These are phyloP conservation scores for Xylota segnis DNA, from an alignment of 2,888 invertebrate species.

Conservation along the genomic window DNA sequence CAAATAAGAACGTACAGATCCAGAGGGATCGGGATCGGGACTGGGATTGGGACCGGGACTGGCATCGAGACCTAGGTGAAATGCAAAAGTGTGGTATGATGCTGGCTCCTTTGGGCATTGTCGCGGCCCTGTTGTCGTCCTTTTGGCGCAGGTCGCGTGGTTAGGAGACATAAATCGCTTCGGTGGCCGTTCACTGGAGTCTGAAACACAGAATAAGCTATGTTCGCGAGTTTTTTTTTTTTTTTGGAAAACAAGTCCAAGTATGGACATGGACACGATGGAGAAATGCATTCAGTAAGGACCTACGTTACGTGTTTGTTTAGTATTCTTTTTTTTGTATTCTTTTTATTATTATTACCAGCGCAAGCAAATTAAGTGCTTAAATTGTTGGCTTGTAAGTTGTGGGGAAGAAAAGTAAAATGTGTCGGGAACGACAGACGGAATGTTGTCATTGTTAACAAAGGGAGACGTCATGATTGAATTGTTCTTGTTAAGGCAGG, in stretches of 20 bases:
- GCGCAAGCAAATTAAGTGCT: constrained; percentile 63
- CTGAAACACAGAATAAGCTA: constrained; percentile 35
- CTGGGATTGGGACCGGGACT: neutral
- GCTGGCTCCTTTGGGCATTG: constrained; percentile 44
- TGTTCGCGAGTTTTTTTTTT: constrained; percentile 9
- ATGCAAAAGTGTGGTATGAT: constrained; percentile 61
- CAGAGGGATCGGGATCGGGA: constrained; percentile 31
- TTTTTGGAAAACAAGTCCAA: constrained; percentile 25
- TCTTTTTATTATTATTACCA: constrained; percentile 24
- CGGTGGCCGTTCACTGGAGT: constrained; percentile 33
- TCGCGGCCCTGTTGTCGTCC: constrained; percentile 44
- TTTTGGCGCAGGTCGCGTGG: constrained; percentile 60
- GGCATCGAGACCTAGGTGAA: constrained; percentile 29
- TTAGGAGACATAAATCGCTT: constrained; percentile 61
- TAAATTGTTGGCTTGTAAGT: constrained; percentile 38
- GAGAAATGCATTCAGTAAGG: constrained; percentile 43
- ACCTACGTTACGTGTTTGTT: constrained; percentile 30
- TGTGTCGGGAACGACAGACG: neutral
- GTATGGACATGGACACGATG: constrained; percentile 11
- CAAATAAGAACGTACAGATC: constrained; percentile 7
- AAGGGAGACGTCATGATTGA: constrained; percentile 28
- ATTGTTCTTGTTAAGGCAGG: constrained; percentile 12
- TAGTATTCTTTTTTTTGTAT: neutral
- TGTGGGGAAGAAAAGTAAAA: constrained; percentile 18
- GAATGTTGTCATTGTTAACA: constrained; percentile 23